These are phyloP conservation scores for Centropyge bicolor DNA, from an alignment of 2,797 vertebrate genomes.

Conservation along the genomic window DNA sequence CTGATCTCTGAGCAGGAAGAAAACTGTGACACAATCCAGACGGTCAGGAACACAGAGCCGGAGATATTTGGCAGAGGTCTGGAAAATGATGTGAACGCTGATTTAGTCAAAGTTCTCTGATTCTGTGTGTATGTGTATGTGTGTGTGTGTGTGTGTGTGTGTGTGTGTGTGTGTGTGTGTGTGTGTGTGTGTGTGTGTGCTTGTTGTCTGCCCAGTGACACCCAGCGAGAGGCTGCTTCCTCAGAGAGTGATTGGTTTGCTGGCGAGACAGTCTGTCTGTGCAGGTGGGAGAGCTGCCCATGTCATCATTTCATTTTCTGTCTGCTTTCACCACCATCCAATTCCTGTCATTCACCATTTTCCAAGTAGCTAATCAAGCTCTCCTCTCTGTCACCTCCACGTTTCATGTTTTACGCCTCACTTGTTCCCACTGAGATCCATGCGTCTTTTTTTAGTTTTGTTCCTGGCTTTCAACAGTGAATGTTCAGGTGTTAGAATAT, in stretches of 20 bases:
- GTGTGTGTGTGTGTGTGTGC: slow-evolving; percentile 41
- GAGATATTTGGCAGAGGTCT: slow-evolving; percentile 37
- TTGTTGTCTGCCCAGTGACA: slow-evolving; percentile 78
- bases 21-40: slow-evolving; percentile 29
- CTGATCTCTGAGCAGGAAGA: slow-evolving; percentile 16
- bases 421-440: slow-evolving; percentile 17
- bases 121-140: slow-evolving; percentile 37
- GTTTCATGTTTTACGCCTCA: slow-evolving; percentile 37
- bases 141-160: slow-evolving; percentile 1
- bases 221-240: slow-evolving; percentile 70
- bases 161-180: slow-evolving; percentile 25
- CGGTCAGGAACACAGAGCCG: slow-evolving; percentile 29
- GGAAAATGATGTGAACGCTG: slow-evolving; percentile 42
- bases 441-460: not conserved
- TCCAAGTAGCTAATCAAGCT: slow-evolving; percentile 54
- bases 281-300: slow-evolving; percentile 73
- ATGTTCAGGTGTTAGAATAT: not conserved
- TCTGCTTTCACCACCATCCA: slow-evolving; percentile 60
- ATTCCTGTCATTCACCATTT: slow-evolving; percentile 58
- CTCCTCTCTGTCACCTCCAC: slow-evolving; percentile 20
- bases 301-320: slow-evolving; percentile 71
- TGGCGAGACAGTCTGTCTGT: slow-evolving; percentile 62
- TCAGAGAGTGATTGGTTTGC: slow-evolving; percentile 75
- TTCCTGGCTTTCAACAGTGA: not conserved
- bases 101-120: slow-evolving; percentile 59